These are phyloP conservation scores for Phaedon cochleariae DNA, from an alignment of 2,888 invertebrate genomes.

Conservation along the genomic window DNA sequence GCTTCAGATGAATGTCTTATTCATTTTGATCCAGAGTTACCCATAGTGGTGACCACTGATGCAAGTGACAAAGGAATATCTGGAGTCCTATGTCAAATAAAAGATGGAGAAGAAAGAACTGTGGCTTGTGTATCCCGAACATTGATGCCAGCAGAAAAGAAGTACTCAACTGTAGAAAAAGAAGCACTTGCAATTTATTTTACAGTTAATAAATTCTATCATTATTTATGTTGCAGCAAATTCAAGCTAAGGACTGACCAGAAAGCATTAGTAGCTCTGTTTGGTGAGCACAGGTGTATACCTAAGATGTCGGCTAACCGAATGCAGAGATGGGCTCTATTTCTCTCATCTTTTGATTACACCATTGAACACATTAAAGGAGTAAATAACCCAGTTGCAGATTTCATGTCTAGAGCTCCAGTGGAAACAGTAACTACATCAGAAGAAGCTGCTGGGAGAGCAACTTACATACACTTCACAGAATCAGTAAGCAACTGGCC, in stretches of 20 bases:
- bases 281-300: constrained; percentile 23
- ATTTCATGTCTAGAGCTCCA: constrained; percentile 16
- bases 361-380: constrained; percentile 17
- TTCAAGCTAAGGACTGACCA: constrained; percentile 26
- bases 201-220: no score
- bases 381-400: constrained; percentile 11
- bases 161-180: no score
- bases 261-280: constrained; percentile 18
- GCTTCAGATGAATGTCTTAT: constrained; percentile 31
- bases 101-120: no score
- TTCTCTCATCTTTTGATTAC: constrained; percentile 24
- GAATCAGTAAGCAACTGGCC: no score
- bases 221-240: no score
- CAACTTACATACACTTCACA: neutral
- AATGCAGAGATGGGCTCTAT: constrained; percentile 36
- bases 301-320: constrained; percentile 25
- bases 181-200: no score
- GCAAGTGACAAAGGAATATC: constrained; percentile 29
- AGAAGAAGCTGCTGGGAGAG: constrained; percentile 15
- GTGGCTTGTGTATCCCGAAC: no score
- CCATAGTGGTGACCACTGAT: constrained; percentile 32
- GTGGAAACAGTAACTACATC: constrained; percentile 3
- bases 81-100: constrained; percentile 24
- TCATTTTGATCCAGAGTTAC: constrained; percentile 37
- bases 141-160: no score